Evolutionary conservation across 2,888 invertebrate species (phyloP).

Genomic region (Volucella zonaria): DNA sequence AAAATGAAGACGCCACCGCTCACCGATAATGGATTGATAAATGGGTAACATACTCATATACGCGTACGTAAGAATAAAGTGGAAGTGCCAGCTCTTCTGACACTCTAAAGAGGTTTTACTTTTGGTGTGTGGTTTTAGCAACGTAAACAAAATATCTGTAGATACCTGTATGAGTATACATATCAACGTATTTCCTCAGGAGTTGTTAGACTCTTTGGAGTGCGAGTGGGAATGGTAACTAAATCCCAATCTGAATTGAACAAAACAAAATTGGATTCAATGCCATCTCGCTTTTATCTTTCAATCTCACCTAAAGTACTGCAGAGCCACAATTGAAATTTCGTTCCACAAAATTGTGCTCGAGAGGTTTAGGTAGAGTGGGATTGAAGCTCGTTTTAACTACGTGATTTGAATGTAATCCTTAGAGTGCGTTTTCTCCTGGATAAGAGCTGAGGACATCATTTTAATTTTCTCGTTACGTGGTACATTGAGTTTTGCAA

Average conservation of each 20-base stretch:
- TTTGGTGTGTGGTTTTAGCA: constrained; percentile 15
- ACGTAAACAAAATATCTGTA: constrained; percentile 26
- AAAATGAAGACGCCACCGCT: constrained; percentile 26
- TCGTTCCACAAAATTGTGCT: constrained; percentile 22
- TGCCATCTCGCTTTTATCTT: background rate
- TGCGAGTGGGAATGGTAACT: background rate
- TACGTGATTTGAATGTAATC: constrained; percentile 56
- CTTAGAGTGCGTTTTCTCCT: background rate
- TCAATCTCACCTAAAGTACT: constrained; percentile 3
- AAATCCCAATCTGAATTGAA: constrained; percentile 39
- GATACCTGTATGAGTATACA: no score
- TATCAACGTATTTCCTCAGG: background rate
- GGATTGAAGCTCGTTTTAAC: constrained; percentile 37
- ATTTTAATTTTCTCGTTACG: constrained; percentile 47
- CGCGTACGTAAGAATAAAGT: background rate
- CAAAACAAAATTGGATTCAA: constrained; percentile 43
- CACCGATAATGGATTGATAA: constrained; percentile 26
- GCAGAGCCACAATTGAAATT: background rate
- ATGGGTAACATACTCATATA: background rate
- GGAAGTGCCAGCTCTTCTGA: constrained; percentile 22
- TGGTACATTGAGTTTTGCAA: constrained; percentile 56
- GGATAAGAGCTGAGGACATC: constrained; percentile 9
- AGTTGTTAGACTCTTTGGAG: background rate
- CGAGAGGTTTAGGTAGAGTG: constrained; percentile 12
- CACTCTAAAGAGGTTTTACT: background rate